These are phyloP conservation scores for Leguminivora glycinivorella DNA, from an alignment of 1,140 invertebrate genomes.

Conservation along the genomic window DNA sequence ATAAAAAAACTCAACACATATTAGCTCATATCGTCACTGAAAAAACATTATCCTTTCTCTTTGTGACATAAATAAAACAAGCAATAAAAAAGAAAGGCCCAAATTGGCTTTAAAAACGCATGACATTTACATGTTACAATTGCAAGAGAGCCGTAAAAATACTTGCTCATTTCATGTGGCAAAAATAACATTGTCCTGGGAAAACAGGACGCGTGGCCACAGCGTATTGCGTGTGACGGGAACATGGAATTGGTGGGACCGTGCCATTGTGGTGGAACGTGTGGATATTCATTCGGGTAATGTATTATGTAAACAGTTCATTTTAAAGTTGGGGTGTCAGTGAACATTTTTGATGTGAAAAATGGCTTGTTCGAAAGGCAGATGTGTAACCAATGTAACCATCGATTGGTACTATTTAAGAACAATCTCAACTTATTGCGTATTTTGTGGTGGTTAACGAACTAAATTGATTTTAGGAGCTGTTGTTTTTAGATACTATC, in stretches of 20 bases:
- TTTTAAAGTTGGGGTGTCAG: neutral
- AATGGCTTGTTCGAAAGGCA: too few relatives aligned
- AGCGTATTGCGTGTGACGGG: neutral
- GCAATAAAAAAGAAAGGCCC: neutral
- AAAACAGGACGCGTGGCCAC: conserved; percentile 17
- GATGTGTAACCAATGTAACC: too few relatives aligned
- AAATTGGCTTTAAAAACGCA: neutral
- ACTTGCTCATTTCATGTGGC: conserved; percentile 6
- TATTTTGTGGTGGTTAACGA: too few relatives aligned
- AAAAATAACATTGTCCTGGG: conserved; percentile 21
- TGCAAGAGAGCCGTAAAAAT: conserved; percentile 1
- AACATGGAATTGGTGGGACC: conserved; percentile 20
- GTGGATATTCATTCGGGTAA: conserved; percentile 8
- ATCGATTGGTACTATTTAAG: too few relatives aligned
- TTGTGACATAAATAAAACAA: neutral
- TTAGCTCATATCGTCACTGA: too few relatives aligned
- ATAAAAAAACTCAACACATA: too few relatives aligned
- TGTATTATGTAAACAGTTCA: neutral
- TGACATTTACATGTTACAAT: neutral
- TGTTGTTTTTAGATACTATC: too few relatives aligned
- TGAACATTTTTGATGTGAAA: too few relatives aligned
- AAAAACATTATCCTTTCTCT: too few relatives aligned
- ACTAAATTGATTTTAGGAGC: too few relatives aligned
- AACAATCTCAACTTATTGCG: too few relatives aligned
- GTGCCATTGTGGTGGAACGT: conserved; percentile 11